These are phyloP conservation scores for Fringilla coelebs DNA, from an alignment of 2,797 vertebrate species.

Conservation along the genomic window DNA sequence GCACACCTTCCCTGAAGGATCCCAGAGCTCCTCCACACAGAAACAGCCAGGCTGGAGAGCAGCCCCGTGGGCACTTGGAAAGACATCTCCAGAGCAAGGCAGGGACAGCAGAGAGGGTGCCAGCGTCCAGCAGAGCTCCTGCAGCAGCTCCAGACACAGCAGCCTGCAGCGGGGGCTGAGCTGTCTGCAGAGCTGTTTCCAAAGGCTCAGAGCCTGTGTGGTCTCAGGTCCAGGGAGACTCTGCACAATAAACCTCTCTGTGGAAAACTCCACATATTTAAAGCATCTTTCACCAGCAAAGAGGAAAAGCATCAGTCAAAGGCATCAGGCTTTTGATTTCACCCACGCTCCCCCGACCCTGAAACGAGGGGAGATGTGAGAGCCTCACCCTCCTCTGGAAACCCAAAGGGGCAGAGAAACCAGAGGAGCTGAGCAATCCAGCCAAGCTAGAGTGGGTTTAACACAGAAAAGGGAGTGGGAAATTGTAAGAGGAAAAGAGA, in stretches of 20 bases:
- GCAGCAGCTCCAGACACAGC: conserved; percentile 3
- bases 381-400: neutral
- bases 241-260: conserved; percentile 48
- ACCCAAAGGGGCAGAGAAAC: neutral
- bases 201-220: conserved; percentile 49
- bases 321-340: neutral
- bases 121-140: neutral
- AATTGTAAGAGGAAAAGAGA: conserved; percentile 36
- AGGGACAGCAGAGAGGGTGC: neutral
- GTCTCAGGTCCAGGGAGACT: conserved; percentile 1
- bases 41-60: neutral
- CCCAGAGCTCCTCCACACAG: accelerated
- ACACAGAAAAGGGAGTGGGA: conserved; percentile 51
- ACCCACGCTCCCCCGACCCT: neutral
- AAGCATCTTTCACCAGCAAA: conserved; percentile 31
- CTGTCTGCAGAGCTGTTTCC: conserved; percentile 35
- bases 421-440: neutral
- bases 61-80: accelerated
- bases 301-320: neutral
- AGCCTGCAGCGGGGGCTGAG: conserved; percentile 35
- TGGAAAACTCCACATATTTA: conserved; percentile 43
- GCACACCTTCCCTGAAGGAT: accelerated
- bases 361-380: accelerated
- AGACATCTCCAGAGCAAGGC: neutral
- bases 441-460: neutral